phyloP scores from a whole-genome alignment of 2,888 invertebrate genomes.

The Lissonota sp. region DNA sequence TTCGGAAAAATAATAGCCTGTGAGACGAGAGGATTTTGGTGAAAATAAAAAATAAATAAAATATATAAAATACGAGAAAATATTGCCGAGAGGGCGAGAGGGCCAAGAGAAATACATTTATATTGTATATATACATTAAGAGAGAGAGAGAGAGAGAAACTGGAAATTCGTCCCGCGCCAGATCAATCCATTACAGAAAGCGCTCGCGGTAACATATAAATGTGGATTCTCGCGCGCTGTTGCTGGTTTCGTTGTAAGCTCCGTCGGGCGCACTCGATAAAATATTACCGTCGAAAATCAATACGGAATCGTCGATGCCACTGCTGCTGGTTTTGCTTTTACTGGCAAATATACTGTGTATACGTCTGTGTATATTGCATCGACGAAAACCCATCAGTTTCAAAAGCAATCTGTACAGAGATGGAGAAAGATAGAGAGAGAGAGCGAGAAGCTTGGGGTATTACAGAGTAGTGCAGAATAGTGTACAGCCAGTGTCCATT shows the following conservation, averaged over 20 bases:
- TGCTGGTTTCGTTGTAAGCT: constrained; percentile 37
- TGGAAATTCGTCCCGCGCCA: constrained; percentile 46
- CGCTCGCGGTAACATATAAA: constrained; percentile 27
- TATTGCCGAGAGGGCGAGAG: too few species aligned
- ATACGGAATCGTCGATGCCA: constrained; percentile 54
- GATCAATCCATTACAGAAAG: constrained; percentile 56
- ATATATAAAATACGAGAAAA: too few species aligned
- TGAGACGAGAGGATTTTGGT: background rate
- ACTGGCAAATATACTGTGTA: background rate
- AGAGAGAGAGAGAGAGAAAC: background rate
- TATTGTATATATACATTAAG: too few species aligned
- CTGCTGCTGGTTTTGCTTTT: constrained; percentile 41
- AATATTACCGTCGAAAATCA: constrained; percentile 63
- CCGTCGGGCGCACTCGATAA: constrained; percentile 52
- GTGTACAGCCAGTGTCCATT: constrained; percentile 30
- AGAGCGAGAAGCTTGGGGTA: constrained; percentile 1
- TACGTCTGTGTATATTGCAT: constrained; percentile 11
- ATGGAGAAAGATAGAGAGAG: constrained; percentile 3
- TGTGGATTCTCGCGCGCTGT: constrained; percentile 25
- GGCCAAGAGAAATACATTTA: too few species aligned
- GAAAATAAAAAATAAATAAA: constrained; percentile 15
- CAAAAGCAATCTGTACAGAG: constrained; percentile 56
- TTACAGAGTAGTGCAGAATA: constrained; percentile 28
- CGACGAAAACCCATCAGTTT: constrained; percentile 51
- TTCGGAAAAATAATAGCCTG: background rate